These are phyloP conservation scores for Melanotaenia nigrans DNA, from an alignment of 2,797 vertebrate species.

Conservation along the genomic window DNA sequence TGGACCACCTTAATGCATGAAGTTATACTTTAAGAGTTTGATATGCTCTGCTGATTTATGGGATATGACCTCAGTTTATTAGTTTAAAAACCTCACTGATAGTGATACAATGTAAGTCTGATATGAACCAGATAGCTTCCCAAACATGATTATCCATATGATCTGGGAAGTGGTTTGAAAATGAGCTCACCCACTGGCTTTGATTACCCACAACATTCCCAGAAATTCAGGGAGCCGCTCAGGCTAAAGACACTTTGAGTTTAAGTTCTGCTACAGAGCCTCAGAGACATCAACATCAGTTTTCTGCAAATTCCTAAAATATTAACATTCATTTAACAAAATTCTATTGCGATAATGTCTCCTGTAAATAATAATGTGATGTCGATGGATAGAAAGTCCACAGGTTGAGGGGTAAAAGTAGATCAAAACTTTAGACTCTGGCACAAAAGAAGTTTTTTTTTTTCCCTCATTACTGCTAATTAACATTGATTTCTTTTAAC, in stretches of 20 bases:
- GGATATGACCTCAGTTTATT: slow-evolving; percentile 29
- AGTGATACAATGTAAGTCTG: slow-evolving; percentile 14
- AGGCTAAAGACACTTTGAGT: slow-evolving; percentile 16
- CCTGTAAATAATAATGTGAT: neutral
- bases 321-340: neutral
- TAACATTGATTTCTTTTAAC: neutral
- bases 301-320: slow-evolving; percentile 7
- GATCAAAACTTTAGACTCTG: neutral
- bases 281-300: neutral
- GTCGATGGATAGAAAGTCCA: neutral
- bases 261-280: neutral
- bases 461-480: neutral
- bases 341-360: neutral
- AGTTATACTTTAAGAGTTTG: slow-evolving; percentile 21
- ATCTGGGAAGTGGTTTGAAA: slow-evolving; percentile 43
- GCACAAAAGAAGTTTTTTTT: neutral
- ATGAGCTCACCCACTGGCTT: slow-evolving; percentile 35
- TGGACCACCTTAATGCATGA: slow-evolving; percentile 30
- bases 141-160: slow-evolving; percentile 44
- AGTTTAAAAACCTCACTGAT: slow-evolving; percentile 56
- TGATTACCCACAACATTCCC: slow-evolving; percentile 13
- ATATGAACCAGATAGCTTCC: slow-evolving; percentile 31
- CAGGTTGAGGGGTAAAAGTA: neutral
- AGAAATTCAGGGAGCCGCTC: slow-evolving; percentile 2
- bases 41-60: slow-evolving; percentile 2